These are phyloP conservation scores for Solenodon paradoxus DNA, from an alignment of 2,113 vertebrate species.

Conservation along the genomic window DNA sequence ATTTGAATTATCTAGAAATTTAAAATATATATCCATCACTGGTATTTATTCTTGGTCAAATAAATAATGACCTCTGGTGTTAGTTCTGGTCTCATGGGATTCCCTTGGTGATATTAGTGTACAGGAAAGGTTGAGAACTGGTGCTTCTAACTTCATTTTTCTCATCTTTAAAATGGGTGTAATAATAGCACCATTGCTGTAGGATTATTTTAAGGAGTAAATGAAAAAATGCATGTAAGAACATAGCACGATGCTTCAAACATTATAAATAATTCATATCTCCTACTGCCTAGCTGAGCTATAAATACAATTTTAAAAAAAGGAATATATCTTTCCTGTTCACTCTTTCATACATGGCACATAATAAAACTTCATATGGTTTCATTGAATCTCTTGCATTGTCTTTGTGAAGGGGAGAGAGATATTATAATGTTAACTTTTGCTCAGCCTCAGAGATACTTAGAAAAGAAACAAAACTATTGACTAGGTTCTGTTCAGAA, in stretches of 20 bases:
- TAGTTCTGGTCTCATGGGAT: background rate
- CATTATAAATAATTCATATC: constrained; percentile 63
- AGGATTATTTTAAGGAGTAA: constrained; percentile 50
- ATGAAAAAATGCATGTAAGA: constrained; percentile 22
- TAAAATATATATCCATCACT: background rate
- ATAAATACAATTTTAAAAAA: constrained; percentile 58
- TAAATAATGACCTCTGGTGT: background rate
- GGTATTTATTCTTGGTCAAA: background rate
- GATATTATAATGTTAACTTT: background rate
- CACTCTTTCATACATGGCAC: background rate
- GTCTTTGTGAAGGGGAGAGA: background rate
- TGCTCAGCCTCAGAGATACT: background rate
- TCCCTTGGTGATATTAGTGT: background rate
- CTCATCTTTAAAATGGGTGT: constrained; percentile 21
- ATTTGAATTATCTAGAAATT: background rate
- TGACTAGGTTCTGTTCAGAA: background rate
- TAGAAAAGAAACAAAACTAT: background rate
- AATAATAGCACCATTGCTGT: background rate
- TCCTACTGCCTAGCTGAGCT: background rate
- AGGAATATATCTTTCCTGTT: constrained; percentile 7
- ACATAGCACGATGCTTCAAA: background rate
- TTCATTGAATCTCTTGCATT: constrained; percentile 16
- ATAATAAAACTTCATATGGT: background rate
- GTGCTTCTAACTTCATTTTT: background rate
- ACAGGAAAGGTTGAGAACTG: background rate